Evolutionary conservation across 2,113 vertebrate genomes (phyloP), one percentile per base, ranked within the genome.

Genomic region (Podiceps cristatus): DNA sequence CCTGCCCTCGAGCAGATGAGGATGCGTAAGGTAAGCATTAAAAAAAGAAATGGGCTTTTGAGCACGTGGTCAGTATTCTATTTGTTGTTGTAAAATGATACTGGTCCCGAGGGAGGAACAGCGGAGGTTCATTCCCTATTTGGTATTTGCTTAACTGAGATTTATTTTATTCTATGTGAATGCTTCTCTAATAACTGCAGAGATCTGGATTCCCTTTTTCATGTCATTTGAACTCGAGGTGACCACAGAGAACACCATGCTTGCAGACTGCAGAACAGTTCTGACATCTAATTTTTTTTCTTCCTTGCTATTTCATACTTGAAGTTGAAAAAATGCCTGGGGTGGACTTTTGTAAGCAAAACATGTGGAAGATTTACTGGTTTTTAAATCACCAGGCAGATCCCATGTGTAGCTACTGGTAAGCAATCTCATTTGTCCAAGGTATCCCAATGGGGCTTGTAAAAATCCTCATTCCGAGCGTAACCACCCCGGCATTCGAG

Each of bases 351-450:
- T 83, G 0, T 10, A 47, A 69, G 35, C 6, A 5, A 7, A 76
- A 69, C 45, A 49, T 0, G 18, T 17, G n/a, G 14, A 81, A 81
- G 45, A 78, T 50, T 74, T n/a, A 60, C 64, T 33, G 13, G 1
- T 37, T 72, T 79, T 79, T 92, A 29, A 64, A 90, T 74, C 2
- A 94, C 80, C 84, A 96, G 72, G 62, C 28, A 86, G 83, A 33
- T 74, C 60, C 60, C 73, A 31, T 1, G 11, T 59, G 86, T 71
- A 95, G 71, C 69, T 90, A 87, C 60, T 56, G 63, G 52, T 60
- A 94, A 40, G 28, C 11, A 9, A 79, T 14, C 52, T 47, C 42
- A 63, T 68, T 69, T 87, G 28, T 40, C 40, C 72, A 4, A 79
- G 31, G 37, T 50, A 75, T 64, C 37, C 77, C 55, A 73, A 8